Evolutionary conservation across 1,140 invertebrate species (phyloP), one percentile per base, ranked within the genome.

Genomic region (Tribolium castaneum): DNA sequence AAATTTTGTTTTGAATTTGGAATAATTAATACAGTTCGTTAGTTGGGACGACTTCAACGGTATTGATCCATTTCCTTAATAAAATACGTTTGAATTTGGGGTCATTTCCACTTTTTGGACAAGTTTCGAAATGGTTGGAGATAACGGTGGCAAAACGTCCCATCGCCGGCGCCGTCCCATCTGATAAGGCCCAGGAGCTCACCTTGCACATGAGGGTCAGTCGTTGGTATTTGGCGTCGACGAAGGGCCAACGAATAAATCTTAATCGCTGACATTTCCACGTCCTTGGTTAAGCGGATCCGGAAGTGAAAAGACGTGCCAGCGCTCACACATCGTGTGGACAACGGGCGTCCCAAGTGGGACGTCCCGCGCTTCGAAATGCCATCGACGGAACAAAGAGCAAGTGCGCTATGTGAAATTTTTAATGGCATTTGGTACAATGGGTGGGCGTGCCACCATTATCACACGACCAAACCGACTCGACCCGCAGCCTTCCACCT

Each of bases 381-480:
- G 59, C 59, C 59, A 66, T 56, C 76, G 56, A 49, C 76, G 16
- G 35, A 62, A 71, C 70, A 77, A 71, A 77, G 50, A 71, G 62
- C 76, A 77, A 56, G 62, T 71, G 62, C 54, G 52, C 39, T 35
- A 71, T 71, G 76, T 71, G 76, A 77, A 77, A 71, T 77, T 77
- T 77, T 77, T 77, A 77, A 77, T 77, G 76, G 70, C 76, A 77
- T 77, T 77, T 77, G 66, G 45, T 71, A 77, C 76, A 77, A 77
- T 77, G 49, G 76, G 39, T 25, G 66, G 74, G 59, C 59, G 59
- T 66, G 59, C 7, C 59, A 22, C 12, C 59, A 66, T 66, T 66
- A 35, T 13, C 25, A 35, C 59, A 34, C 59, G 30, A 66, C 59
- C 59, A 66, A 35, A 35, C 14, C 59, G 30, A 59, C 54, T 10